Base-by-base conservation (phyloP, 2,888 invertebrate genomes). In the Notodonta ziczac region DNA sequence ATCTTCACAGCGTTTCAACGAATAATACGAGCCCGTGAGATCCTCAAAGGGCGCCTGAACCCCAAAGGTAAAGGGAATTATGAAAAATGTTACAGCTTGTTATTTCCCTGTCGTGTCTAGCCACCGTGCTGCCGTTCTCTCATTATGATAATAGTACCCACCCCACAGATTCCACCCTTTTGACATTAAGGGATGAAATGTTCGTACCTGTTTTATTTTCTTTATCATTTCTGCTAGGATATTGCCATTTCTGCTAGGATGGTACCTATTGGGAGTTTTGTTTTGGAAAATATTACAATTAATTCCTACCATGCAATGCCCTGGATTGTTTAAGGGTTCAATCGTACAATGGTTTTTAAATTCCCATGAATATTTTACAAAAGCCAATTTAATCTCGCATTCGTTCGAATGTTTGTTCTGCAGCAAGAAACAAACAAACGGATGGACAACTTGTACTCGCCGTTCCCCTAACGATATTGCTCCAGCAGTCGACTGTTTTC, bases 1-100 rank as follows among this genome's bases (percentile, higher is more conserved):
- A 9, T 42, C 4, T 10, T 42, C 7, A 8, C 32, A 4, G 8
- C 57, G 2, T 56, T 4, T 0, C 32, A n/a, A 32, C 54, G 4
- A 44, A 5, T 14, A 6, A 16, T 39, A 32, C 13, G 6, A 0
- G 0, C 6, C 60, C 55, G 56, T 76, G 65, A 64, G 66, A 68
- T 69, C 59, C 2, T 53, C n/a, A 58, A 62, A 59, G n/a, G 62
- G 57, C 60, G 61, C 58, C 53, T 65, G 67, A 62, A 35, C 69
- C 61, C 65, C 57, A 51, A 61, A 72, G 70, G 71, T 66, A 67
- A 71, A 65, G 67, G 63, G 65, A 70, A 76, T 76, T 76, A 74
- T 76, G 77, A 74, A 76, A 76, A 76, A 76, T 74, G 66, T 74
- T 74, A 57, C 61, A 67, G 66, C 72, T 72, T 76, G 75, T 76